Percentiles rank a stretch among this genome's conserved stretches.
phyloP scores from a whole-genome alignment of 2,113 vertebrate species.

The Aspiorhynchus laticeps region DNA sequence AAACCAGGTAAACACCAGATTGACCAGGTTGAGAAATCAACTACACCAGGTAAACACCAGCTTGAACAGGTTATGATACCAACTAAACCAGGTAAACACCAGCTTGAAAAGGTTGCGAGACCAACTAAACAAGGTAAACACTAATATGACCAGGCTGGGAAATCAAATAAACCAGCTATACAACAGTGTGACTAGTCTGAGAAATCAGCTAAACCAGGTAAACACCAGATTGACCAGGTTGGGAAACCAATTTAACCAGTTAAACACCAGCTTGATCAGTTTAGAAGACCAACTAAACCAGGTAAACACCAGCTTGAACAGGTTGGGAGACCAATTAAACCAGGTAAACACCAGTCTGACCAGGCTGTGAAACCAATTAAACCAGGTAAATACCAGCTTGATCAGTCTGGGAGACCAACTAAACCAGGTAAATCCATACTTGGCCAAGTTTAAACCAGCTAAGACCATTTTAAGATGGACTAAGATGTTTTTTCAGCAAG shows the following conservation, averaged over 20 bases:
- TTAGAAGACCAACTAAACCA: not conserved
- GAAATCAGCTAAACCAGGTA: not conserved
- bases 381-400: not conserved
- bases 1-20: not conserved
- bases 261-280: not conserved
- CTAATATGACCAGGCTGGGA: not conserved
- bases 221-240: not conserved
- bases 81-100: not conserved
- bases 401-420: not conserved
- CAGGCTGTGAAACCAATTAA: not conserved
- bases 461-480: not conserved
- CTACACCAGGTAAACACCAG: not conserved
- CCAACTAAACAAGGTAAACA: no score
- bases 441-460: not conserved
- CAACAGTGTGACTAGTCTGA: rapidly evolving
- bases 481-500: not conserved
- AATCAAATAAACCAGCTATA: not conserved
- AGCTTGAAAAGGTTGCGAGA: not conserved
- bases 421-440: not conserved
- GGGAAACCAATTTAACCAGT: not conserved
- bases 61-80: not conserved
- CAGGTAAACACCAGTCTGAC: not conserved
- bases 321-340: not conserved
- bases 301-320: not conserved
- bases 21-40: rapidly evolving